Base-by-base conservation (phyloP, 2,113 vertebrate species). In the Rhea pennata region DNA sequence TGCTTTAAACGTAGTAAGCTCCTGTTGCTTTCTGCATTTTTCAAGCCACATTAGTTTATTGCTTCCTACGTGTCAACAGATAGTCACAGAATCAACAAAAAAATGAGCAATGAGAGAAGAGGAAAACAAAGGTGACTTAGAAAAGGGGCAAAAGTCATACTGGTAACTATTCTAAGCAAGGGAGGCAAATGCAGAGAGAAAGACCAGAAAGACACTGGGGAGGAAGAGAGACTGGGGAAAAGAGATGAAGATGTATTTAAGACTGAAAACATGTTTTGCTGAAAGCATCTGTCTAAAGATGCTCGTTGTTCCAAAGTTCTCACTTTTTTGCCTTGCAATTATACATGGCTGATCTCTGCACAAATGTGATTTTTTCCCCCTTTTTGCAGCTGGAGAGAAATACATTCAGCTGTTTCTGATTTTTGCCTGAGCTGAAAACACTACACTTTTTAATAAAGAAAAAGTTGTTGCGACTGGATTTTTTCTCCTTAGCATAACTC, bases 401-500 rank as follows among this genome's bases (percentile, higher is more conserved):
- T 36, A 3, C 3, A 26, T 76, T 90, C 75, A 92, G 3, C 64
- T 83, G 75, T 80, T 93, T 77, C 89, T 75, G 31, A 78, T 84
- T 88, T 92, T 82, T 72, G 5, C 3, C 16, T 69, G 27, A 79
- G 31, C 15, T 78, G 44, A 89, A 91, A 91, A 54, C 6, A 65
- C 39, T 33, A 36, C 16, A 24, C 5, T 23, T 77, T 84, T 69
- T 44, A 92, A 79, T 59, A 87, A 95, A 88, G n/a, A 90, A 78
- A 86, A 88, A 77, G n/a, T 77, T 51, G 51, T 67, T 92, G 67
- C 3, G 1, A 64, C 58, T 70, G 40, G 22, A 44, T 76, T 80
- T 83, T 84, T 94, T 69, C 67, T 78, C 11, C 19, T 88, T 69
- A 88, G 22, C 44, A 48, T 91, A 75, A 82, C 21, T 91, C 50